Conservation (phyloP, 2,888 invertebrate genomes). For the Lamellibrachia satsuma region DNA sequence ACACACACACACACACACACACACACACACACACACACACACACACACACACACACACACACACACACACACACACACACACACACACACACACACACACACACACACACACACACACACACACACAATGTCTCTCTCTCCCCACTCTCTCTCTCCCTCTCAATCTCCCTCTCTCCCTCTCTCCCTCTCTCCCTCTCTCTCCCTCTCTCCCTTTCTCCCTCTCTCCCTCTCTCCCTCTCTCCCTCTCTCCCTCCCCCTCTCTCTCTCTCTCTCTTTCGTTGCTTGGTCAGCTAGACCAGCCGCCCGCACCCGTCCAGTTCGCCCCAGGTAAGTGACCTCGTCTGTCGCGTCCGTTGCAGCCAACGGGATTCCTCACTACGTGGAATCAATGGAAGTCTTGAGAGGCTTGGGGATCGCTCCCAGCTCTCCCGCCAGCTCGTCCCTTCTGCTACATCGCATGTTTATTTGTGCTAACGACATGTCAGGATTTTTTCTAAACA, state of each 20-base stretch:
- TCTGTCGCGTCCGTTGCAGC: background rate
- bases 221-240: background rate
- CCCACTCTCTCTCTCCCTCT: background rate
- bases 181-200: background rate
- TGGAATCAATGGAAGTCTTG: background rate
- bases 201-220: background rate
- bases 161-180: background rate
- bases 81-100: too few relatives aligned
- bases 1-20: slow-evolving; percentile 25
- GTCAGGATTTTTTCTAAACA: background rate
- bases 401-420: background rate
- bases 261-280: background rate
- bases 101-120: too few relatives aligned
- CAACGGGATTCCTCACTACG: background rate
- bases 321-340: background rate
- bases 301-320: background rate
- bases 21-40: slow-evolving; percentile 24
- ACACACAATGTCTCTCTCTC: background rate
- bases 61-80: background rate
- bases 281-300: background rate
- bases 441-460: slow-evolving; percentile 12
- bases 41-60: slow-evolving; percentile 28
- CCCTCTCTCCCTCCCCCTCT: background rate
- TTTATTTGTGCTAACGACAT: slow-evolving; percentile 13
- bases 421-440: background rate